Evolutionary conservation across 2,888 invertebrate species (phyloP), one percentile per base, ranked within the genome.

Genomic region (Lycia hirtaria): DNA sequence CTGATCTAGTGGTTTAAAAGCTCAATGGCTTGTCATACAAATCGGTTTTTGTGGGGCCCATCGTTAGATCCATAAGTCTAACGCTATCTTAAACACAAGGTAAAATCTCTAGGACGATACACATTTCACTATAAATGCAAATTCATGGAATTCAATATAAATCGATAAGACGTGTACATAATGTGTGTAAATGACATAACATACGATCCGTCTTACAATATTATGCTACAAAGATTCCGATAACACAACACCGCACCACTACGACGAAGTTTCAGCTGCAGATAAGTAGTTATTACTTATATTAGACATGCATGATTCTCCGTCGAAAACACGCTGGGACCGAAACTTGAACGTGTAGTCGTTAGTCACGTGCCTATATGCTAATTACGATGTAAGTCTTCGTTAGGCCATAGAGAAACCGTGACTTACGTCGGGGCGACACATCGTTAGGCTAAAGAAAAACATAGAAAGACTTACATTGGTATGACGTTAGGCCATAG

Each of bases 131-230:
- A 89, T 89, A 91, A 91, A 92, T 92, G 92, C 92, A 92, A 91
- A 91, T 92, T 92, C 91, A 91, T 89, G 91, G 91, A 92, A 92
- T 92, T 91, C 90, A 91, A 89, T 85, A 88, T 84, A 78, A 84
- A 78, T 70, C 74, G 75, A 80, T 88, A 90, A 89, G 88, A 80
- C 85, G 73, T 60, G 65, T 68, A 69, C 47, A 45, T n/a, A 40
- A 28, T 35, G 50, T 30, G 48, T 48, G 33, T 50, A 43, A 22
- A 30, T 49, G 37, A 49, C 43, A 61, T 65, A 60, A 65, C 73
- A 75, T 63, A 72, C 50, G 68, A 76, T 55, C 58, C 73, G 83
- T 69, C 89, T 89, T 88, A 89, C 83, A 80, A 60, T 88, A 90
- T 90, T 90, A 90, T 88, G 91, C 90, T 90, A 89, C 78, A 76